Evolutionary conservation across 1,140 invertebrate genomes (phyloP).

Genomic region (Euglossa dilemma): DNA sequence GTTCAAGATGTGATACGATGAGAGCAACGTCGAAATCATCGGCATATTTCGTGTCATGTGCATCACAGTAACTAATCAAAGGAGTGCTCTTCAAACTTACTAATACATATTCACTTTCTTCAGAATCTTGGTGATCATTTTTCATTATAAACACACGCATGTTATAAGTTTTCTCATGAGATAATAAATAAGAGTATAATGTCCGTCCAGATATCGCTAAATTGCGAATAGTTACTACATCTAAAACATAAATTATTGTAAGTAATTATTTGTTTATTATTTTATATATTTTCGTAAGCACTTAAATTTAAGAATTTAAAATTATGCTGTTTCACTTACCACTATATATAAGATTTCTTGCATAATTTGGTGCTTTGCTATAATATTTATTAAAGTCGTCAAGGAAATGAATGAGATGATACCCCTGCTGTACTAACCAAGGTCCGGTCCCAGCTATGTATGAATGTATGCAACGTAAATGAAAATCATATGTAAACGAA

Average conservation of each 20-base stretch:
- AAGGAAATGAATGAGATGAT: slow-evolving; percentile 90
- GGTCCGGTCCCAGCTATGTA: slow-evolving; percentile 86
- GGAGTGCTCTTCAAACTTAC: slow-evolving; percentile 85
- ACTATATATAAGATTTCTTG: slow-evolving; percentile 89
- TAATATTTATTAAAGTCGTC: slow-evolving; percentile 94
- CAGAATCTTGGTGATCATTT: slow-evolving; percentile 77
- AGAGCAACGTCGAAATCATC: slow-evolving; percentile 89
- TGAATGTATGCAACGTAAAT: slow-evolving; percentile 88
- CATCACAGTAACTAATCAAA: slow-evolving; percentile 85
- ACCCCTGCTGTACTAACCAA: slow-evolving; percentile 86
- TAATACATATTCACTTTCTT: slow-evolving; percentile 84
- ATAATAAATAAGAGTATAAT: slow-evolving; percentile 89
- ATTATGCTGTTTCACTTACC: slow-evolving; percentile 79
- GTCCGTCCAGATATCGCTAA: slow-evolving; percentile 86
- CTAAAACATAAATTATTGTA: slow-evolving; percentile 72
- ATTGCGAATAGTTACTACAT: slow-evolving; percentile 84
- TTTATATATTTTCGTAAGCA: neutral
- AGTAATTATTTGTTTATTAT: neutral
- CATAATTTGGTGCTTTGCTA: slow-evolving; percentile 91
- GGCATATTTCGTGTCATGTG: slow-evolving; percentile 85
- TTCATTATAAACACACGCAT: slow-evolving; percentile 89
- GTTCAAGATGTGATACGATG: slow-evolving; percentile 85
- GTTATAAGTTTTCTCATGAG: slow-evolving; percentile 87
- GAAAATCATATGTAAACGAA: slow-evolving; percentile 95
- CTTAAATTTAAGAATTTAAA: neutral